Evolutionary conservation across 2,888 invertebrate species (phyloP).

Genomic region (Xestia ashworthii): DNA sequence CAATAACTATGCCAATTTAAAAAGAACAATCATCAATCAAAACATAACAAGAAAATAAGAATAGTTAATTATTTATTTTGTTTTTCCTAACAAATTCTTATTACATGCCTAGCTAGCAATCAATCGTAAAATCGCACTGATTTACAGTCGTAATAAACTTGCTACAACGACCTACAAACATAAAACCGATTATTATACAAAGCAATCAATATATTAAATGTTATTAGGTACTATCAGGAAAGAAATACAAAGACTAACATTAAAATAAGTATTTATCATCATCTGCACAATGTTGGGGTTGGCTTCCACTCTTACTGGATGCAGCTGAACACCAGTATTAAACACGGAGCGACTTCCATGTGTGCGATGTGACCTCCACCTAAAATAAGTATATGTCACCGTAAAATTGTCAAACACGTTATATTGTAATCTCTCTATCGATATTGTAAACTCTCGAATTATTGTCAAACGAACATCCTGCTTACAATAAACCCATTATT

Average conservation of each 20-base stretch:
- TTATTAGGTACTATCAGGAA: neutral
- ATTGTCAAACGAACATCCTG: too few species aligned
- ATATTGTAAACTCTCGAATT: too few species aligned
- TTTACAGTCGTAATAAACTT: constrained; percentile 40
- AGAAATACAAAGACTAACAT: neutral
- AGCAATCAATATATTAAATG: neutral
- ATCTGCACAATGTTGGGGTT: too few species aligned
- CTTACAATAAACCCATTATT: too few species aligned
- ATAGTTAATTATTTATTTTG: too few species aligned
- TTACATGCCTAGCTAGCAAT: neutral
- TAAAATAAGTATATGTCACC: too few species aligned
- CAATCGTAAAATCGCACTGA: constrained; percentile 26
- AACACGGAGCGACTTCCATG: too few species aligned
- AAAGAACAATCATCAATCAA: constrained; percentile 3
- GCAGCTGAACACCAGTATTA: too few species aligned
- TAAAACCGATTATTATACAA: constrained; percentile 11
- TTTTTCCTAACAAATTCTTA: constrained; percentile 9
- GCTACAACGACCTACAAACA: neutral
- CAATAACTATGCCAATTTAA: neutral
- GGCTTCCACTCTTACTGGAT: too few species aligned
- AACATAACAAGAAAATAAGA: constrained; percentile 20
- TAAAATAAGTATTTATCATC: neutral
- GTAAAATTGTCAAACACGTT: too few species aligned
- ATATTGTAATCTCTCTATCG: too few species aligned
- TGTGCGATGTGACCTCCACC: too few species aligned